These are phyloP conservation scores for Scotopteryx bipunctaria DNA, from an alignment of 2,888 invertebrate genomes.

Conservation along the genomic window DNA sequence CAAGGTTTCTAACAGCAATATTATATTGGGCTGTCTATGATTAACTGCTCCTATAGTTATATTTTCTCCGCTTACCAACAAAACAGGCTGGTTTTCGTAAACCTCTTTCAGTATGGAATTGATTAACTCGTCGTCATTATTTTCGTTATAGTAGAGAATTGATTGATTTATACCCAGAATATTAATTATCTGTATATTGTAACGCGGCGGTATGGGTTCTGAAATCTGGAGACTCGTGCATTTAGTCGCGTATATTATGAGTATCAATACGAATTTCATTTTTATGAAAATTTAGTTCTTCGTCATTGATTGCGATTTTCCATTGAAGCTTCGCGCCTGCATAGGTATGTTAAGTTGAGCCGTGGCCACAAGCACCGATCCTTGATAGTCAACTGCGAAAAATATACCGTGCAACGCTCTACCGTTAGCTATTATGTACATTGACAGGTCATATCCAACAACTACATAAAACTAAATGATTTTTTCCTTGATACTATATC, in stretches of 20 bases:
- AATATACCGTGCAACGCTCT: conserved; percentile 19
- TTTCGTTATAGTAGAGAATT: conserved; percentile 20
- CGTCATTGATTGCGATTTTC: conserved; percentile 14
- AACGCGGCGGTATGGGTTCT: background rate
- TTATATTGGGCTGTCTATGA: conserved; percentile 18
- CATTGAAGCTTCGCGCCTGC: background rate
- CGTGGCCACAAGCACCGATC: background rate
- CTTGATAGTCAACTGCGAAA: conserved; percentile 19
- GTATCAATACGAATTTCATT: conserved; percentile 17
- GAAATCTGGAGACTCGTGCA: conserved; percentile 23
- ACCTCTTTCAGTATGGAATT: conserved; percentile 19
- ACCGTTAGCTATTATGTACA: conserved; percentile 30
- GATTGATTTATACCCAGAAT: conserved; percentile 19
- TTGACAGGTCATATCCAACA: conserved; percentile 25
- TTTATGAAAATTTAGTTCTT: conserved; percentile 2
- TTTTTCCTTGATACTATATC: background rate
- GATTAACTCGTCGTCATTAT: conserved; percentile 16
- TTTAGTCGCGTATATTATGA: conserved; percentile 9
- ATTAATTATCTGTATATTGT: conserved; percentile 26
- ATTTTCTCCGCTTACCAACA: conserved; percentile 20
- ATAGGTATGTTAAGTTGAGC: too few relatives aligned
- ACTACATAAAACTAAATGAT: conserved; percentile 14
- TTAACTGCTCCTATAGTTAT: background rate
- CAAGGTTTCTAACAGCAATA: conserved; percentile 22
- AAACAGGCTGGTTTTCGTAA: conserved; percentile 23